Percentiles rank a stretch among this genome's conserved stretches.
Conservation (phyloP, 2,113 vertebrate species). For the Pan troglodytes region NHGRI_mPanTro3-v2.1_pri NC_072417.2:19722501-19723000, state of each 20-base stretch:
- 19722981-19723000: neutral
- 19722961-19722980: neutral
- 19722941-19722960: neutral
- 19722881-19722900: neutral
- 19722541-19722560: neutral
- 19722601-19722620: slow-evolving; percentile 26
- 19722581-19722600: neutral
- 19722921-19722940: neutral
- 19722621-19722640: neutral
- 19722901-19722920: neutral
- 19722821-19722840: neutral
- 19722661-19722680: neutral
- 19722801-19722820: neutral
- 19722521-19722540: slow-evolving; percentile 29
- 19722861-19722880: neutral
- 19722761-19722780: neutral
- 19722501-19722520: neutral
- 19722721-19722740: neutral
- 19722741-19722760: neutral
- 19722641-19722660: neutral
- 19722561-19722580: neutral
- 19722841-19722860: neutral
- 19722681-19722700: neutral
- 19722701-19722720: neutral
- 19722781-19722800: neutral